phyloP scores from a whole-genome alignment of 2,888 invertebrate species.

The Drosophila yooni region DNA sequence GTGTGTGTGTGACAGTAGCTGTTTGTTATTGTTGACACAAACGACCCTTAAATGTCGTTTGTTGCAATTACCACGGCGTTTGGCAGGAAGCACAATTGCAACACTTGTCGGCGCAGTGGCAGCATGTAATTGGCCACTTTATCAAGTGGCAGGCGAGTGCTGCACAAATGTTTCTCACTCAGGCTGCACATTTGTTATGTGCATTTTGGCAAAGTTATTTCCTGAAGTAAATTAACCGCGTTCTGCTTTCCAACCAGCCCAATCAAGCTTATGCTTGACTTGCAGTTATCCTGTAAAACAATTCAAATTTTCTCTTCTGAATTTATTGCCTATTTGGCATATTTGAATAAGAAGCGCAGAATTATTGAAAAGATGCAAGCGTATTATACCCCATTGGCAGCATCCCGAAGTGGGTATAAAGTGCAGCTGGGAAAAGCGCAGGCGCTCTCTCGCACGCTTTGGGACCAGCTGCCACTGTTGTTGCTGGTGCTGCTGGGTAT shows the following conservation, averaged over 20 bases:
- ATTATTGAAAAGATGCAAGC: neutral
- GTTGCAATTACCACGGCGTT: slow-evolving; percentile 46
- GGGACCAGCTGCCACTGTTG: slow-evolving; percentile 36
- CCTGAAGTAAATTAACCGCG: neutral
- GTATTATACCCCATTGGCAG: neutral
- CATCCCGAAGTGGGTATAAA: slow-evolving; percentile 18
- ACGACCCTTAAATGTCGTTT: slow-evolving; percentile 57
- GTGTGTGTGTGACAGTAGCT: slow-evolving; percentile 7
- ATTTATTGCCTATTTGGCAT: neutral
- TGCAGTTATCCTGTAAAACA: neutral
- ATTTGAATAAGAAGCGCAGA: neutral
- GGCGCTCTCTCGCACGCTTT: slow-evolving; percentile 28
- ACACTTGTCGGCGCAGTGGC: neutral
- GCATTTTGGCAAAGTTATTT: neutral
- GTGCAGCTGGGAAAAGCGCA: slow-evolving; percentile 49
- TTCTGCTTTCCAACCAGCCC: neutral
- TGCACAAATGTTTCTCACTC: slow-evolving; percentile 10
- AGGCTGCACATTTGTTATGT: too few species aligned
- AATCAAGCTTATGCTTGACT: neutral
- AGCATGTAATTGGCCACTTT: slow-evolving; percentile 47
- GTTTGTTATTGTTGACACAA: slow-evolving; percentile 61
- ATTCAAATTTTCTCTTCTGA: neutral
- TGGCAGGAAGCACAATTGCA: slow-evolving; percentile 23
- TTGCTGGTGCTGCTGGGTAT: neutral
- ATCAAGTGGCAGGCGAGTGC: slow-evolving; percentile 35